phyloP scores from a whole-genome alignment of 1,140 invertebrate genomes.

The Tetramorium parvispinum region DNA sequence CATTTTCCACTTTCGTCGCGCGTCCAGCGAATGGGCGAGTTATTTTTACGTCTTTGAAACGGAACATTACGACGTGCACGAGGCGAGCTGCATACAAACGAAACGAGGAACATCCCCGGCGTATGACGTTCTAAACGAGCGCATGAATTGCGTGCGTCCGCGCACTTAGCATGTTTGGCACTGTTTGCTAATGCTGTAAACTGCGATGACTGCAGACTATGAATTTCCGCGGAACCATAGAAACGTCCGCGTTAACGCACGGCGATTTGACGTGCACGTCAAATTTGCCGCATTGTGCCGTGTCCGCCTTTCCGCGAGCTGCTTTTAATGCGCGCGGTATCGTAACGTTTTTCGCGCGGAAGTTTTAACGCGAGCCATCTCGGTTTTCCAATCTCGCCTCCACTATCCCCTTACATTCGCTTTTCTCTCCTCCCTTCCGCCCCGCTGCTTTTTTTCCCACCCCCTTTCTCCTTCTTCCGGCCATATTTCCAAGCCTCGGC shows the following conservation, averaged over 20 bases:
- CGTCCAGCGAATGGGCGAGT: not conserved
- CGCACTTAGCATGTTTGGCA: conserved; percentile 22
- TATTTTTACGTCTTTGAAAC: conserved; percentile 11
- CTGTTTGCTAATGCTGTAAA: not conserved
- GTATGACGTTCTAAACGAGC: not conserved
- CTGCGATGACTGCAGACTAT: not conserved
- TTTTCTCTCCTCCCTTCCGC: not conserved
- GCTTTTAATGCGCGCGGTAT: conserved; percentile 14
- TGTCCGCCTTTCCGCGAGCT: not conserved
- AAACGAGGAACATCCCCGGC: not conserved
- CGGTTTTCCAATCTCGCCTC: conserved; percentile 62
- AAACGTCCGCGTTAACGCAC: not conserved
- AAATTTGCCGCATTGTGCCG: not conserved
- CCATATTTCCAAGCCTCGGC: conserved; percentile 23
- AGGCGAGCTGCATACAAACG: conserved; percentile 8
- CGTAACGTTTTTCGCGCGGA: conserved; percentile 37
- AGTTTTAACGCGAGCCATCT: conserved; percentile 59
- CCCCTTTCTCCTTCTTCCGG: not conserved
- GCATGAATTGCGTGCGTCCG: conserved; percentile 2
- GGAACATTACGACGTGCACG: not conserved
- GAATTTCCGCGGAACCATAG: conserved; percentile 9
- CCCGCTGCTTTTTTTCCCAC: not conserved
- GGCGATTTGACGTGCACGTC: conserved; percentile 24
- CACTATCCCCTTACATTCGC: conserved; percentile 19
- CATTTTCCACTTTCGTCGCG: conserved; percentile 19